Conservation (phyloP, 1,140 invertebrate genomes). For the Cotesia typhae region DNA sequence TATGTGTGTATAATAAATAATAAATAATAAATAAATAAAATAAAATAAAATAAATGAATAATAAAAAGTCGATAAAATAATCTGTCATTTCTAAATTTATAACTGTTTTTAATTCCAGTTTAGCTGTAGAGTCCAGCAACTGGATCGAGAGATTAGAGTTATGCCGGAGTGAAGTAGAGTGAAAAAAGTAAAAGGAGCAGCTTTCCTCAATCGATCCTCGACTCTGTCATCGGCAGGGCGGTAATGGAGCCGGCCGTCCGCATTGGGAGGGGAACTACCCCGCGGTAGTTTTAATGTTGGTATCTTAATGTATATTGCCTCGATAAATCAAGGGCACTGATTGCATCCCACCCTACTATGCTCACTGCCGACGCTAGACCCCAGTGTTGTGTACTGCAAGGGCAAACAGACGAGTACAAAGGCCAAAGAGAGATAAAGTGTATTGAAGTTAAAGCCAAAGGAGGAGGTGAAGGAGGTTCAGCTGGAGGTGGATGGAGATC, state of each 20-base stretch:
- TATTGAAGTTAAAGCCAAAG: background rate
- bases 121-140: background rate
- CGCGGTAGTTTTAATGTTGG: slow-evolving; percentile 63
- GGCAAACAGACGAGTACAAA: slow-evolving; percentile 9
- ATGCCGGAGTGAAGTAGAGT: background rate
- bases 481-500: slow-evolving; percentile 7
- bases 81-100: background rate
- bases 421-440: slow-evolving; percentile 26
- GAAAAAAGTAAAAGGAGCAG: slow-evolving; percentile 23
- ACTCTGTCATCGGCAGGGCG: slow-evolving; percentile 49
- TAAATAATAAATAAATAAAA: no score
- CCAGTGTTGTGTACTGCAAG: slow-evolving; percentile 21
- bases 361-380: slow-evolving; percentile 13
- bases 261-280: slow-evolving; percentile 52
- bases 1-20: slow-evolving; percentile 21
- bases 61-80: background rate
- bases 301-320: slow-evolving; percentile 66
- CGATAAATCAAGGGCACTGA: slow-evolving; percentile 65
- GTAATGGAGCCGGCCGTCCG: slow-evolving; percentile 50
- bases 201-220: slow-evolving; percentile 42
- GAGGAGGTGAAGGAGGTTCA: slow-evolving; percentile 2
- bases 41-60: background rate
- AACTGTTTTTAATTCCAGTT: background rate
- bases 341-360: slow-evolving; percentile 58
- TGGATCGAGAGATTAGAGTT: background rate